Conservation (phyloP, 2,797 vertebrate species). For the Balearica regulorum region DNA sequence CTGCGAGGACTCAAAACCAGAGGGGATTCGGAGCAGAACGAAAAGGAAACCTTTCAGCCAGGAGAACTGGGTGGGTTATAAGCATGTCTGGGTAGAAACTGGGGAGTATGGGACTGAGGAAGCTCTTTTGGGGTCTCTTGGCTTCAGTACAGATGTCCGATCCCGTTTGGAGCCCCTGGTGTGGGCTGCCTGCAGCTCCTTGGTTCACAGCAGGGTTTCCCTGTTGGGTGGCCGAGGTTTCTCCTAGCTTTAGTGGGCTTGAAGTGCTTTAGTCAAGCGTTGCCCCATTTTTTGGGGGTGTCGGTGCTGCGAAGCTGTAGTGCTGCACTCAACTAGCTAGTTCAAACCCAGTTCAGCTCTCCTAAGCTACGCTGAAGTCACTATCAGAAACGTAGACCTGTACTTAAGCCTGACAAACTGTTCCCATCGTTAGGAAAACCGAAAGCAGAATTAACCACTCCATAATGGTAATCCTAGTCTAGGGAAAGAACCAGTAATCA, state of each 20-base stretch:
- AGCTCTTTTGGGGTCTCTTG: not conserved
- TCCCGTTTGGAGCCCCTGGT: not conserved
- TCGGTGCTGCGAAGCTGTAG: not conserved
- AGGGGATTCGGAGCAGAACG: not conserved
- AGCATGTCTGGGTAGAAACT: not conserved
- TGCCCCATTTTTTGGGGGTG: not conserved
- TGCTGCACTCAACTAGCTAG: not conserved
- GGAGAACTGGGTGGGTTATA: not conserved
- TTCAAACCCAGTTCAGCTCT: not conserved
- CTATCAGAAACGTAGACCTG: not conserved
- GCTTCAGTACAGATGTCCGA: not conserved
- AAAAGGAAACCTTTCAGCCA: not conserved
- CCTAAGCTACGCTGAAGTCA: not conserved
- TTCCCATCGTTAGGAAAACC: not conserved
- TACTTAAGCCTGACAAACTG: not conserved
- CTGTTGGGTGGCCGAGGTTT: not conserved
- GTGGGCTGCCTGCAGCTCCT: not conserved
- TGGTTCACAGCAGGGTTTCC: not conserved
- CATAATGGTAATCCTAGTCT: not conserved
- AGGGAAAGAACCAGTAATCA: not conserved
- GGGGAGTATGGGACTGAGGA: accelerated
- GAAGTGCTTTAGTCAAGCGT: not conserved
- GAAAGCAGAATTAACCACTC: not conserved
- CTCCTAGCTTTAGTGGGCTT: not conserved
- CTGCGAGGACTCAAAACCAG: not conserved